These are phyloP conservation scores for Garrulus glandarius DNA, from an alignment of 2,797 vertebrate genomes.

Conservation along the genomic window DNA sequence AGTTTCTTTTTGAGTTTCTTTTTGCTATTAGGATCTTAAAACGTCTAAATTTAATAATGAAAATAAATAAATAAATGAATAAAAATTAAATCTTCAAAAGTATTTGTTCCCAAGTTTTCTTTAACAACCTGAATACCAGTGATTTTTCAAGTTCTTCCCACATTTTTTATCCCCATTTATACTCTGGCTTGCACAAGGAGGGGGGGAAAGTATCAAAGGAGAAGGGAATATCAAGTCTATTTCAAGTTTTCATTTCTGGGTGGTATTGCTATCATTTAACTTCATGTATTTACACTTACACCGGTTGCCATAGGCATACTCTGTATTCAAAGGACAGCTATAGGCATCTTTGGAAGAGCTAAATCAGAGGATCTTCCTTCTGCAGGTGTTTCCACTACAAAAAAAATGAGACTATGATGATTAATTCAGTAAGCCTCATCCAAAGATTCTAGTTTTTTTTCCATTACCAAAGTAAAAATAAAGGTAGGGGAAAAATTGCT, in stretches of 20 bases:
- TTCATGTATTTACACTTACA: background rate
- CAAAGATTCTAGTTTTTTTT: background rate
- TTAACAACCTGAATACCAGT: background rate
- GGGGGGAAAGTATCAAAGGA: background rate
- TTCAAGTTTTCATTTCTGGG: conserved; percentile 19
- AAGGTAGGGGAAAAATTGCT: background rate
- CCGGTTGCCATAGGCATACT: conserved; percentile 8
- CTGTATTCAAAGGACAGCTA: conserved; percentile 28
- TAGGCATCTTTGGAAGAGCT: background rate
- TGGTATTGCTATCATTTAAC: conserved; percentile 15
- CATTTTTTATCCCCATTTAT: background rate
- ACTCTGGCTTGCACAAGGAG: background rate
- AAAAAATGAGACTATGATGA: background rate
- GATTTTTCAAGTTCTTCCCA: background rate
- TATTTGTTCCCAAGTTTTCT: background rate
- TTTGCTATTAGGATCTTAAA: background rate
- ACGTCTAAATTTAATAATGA: rapidly evolving
- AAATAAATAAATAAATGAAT: no score
- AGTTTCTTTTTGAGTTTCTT: background rate
- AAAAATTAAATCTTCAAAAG: background rate
- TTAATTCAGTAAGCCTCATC: background rate
- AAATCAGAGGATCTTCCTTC: conserved; percentile 7
- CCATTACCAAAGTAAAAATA: background rate
- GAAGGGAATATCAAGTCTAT: background rate
- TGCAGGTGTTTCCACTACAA: background rate